phyloP scores from a whole-genome alignment of 2,888 invertebrate genomes.

The Microctonus brassicae region DNA sequence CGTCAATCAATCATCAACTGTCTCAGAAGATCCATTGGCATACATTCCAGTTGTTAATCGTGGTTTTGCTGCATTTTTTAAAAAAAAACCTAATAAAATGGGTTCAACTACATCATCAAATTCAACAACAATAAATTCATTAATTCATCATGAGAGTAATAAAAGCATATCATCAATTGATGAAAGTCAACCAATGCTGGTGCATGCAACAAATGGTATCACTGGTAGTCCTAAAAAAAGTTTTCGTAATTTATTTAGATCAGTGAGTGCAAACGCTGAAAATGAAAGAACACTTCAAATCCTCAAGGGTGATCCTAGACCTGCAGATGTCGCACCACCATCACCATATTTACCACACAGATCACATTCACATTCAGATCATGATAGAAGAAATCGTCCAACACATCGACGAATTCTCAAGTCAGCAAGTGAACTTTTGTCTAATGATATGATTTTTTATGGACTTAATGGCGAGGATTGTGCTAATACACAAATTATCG shows the following conservation, averaged over 20 bases:
- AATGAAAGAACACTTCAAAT: constrained; percentile 77
- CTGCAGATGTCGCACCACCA: constrained; percentile 78
- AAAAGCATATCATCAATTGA: constrained; percentile 51
- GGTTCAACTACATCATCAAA: constrained; percentile 58
- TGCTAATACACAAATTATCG: constrained; percentile 38
- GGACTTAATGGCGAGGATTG: constrained; percentile 50
- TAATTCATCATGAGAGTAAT: constrained; percentile 51
- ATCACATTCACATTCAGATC: constrained; percentile 65
- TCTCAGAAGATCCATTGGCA: constrained; percentile 14
- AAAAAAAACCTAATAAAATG: constrained; percentile 50
- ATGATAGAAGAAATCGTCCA: constrained; percentile 52
- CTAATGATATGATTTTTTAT: constrained; percentile 63
- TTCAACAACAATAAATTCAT: constrained; percentile 51
- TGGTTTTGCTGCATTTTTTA: constrained; percentile 60
- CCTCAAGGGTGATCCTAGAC: constrained; percentile 78
- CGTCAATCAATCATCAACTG: constrained; percentile 40
- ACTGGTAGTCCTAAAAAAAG: constrained; percentile 66
- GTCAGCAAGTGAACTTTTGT: constrained; percentile 65
- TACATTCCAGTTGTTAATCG: constrained; percentile 44
- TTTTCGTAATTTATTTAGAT: constrained; percentile 75
- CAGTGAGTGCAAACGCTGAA: constrained; percentile 77
- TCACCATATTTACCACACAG: constrained; percentile 64
- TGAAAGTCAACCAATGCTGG: constrained; percentile 54
- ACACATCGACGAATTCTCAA: constrained; percentile 57
- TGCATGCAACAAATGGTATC: constrained; percentile 34